Base-by-base conservation (phyloP, 2,888 invertebrate species). In the Stramonita haemastoma region DNA sequence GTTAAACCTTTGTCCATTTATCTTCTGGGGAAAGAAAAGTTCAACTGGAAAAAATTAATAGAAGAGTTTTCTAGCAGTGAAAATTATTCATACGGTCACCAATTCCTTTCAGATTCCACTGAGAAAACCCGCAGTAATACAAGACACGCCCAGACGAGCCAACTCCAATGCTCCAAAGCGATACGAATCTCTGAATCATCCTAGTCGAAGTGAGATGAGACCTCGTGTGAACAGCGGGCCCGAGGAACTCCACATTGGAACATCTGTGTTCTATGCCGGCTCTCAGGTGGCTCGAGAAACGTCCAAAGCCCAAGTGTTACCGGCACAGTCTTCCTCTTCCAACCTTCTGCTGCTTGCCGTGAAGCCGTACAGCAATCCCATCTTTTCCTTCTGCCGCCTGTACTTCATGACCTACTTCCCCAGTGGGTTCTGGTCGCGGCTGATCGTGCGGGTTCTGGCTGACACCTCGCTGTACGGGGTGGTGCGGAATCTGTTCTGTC, bases 341-440 rank as follows among this genome's bases (percentile, higher is more conserved):
- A 90, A 89, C n/a, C 66, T 90, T 0, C 60, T 89, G 4, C 91
- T 93, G 22, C 90, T 93, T 0, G 91, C 90, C 13, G 90, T 93
- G 56, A 91, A 92, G 36, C 88, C 93, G 13, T 91, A 92, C n/a
- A 92, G 90, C 57, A 94, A 93, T 90, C 93, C 93, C 0, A 93
- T 93, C 29, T 94, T 94, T 90, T 94, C 95, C 0, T 92, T 93
- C 89, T 93, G 96, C 57, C 94, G 96, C 17, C 94, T 96, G 57
- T 96, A 96, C 93, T 93, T 96, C 19, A 98, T 99, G 97, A 98
- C 99, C 0, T 99, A 99, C 96, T 98, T 99, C 95, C 99, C 99
- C 0, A 98, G 98, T 92, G 99, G 99, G 0, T 99, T 99, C 96
- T 99, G 99, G 99, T 98, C 99, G 0, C 97, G 99, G 0, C 97